A percentile compares a stretch with the other conserved stretches of the same genome.
Evolutionary conservation across 2,888 invertebrate genomes (phyloP).

Genomic region (Erynnis tages): DNA sequence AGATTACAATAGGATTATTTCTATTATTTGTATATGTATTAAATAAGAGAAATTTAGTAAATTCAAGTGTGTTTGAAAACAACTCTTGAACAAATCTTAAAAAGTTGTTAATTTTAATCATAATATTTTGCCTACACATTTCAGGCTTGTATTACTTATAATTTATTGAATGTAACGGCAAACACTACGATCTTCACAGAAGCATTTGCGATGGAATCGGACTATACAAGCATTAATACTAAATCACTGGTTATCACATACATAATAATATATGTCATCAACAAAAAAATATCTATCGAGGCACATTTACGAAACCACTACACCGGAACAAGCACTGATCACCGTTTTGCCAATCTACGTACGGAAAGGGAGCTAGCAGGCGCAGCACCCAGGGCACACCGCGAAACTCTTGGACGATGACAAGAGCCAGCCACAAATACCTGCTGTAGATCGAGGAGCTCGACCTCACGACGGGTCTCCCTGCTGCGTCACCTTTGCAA

Average conservation of each 20-base stretch:
- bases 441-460: conserved; percentile 76
- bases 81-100: too few species aligned
- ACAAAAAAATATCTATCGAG: conserved; percentile 2
- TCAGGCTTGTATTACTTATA: too few species aligned
- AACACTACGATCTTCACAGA: too few species aligned
- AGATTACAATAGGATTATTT: too few species aligned
- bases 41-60: too few species aligned
- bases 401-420: conserved; percentile 58
- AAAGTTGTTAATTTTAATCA: too few species aligned
- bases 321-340: conserved; percentile 34
- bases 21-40: too few species aligned
- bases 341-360: conserved; percentile 48
- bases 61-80: too few species aligned
- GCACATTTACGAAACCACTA: conserved; percentile 23
- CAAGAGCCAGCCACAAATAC: conserved; percentile 68
- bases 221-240: not conserved
- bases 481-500: conserved; percentile 80
- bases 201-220: not conserved
- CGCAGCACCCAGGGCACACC: conserved; percentile 65
- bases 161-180: too few species aligned
- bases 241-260: conserved; percentile 18
- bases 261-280: conserved; percentile 10
- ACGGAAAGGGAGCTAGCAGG: conserved; percentile 45
- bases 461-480: conserved; percentile 66
- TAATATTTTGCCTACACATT: too few species aligned